phyloP scores from a whole-genome alignment of 23 tunicate species.

The Trididemnum clinides region DNA sequence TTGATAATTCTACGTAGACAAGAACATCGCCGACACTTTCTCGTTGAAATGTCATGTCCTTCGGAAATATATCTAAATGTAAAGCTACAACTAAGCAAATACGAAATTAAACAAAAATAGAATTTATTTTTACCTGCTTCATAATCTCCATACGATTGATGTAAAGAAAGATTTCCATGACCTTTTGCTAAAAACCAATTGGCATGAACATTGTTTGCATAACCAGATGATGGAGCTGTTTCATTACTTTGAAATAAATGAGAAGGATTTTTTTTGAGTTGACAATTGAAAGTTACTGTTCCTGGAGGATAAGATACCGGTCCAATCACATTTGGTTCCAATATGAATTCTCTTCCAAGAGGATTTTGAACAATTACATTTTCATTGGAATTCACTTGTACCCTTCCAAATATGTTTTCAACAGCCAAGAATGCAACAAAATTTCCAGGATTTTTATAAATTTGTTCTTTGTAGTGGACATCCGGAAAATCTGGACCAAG shows the following conservation, averaged over 20 bases:
- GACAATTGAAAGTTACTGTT: slow-evolving; percentile 27
- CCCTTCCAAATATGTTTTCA: slow-evolving; percentile 48
- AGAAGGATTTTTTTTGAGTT: not conserved
- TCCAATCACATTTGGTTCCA: slow-evolving; percentile 5
- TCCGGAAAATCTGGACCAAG: slow-evolving; percentile 39
- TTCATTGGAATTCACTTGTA: not conserved
- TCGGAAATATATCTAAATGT: slow-evolving; percentile 70
- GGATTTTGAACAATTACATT: slow-evolving; percentile 68
- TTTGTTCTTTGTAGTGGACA: slow-evolving; percentile 43
- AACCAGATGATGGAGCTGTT: slow-evolving; percentile 22
- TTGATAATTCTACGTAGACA: slow-evolving; percentile 38
- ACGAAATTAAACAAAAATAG: no score
- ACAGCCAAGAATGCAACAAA: slow-evolving; percentile 46
- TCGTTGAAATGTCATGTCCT: not conserved
- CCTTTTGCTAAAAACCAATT: slow-evolving; percentile 5
- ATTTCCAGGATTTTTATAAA: slow-evolving; percentile 59
- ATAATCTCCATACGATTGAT: slow-evolving; percentile 17
- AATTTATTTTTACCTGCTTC: slow-evolving; percentile 74
- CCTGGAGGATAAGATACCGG: slow-evolving; percentile 73
- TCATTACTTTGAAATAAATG: not conserved
- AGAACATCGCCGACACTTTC: slow-evolving; percentile 42
- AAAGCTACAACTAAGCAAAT: no score
- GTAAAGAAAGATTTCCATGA: not conserved
- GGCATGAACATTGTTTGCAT: slow-evolving; percentile 69
- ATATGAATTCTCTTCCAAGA: slow-evolving; percentile 11